Percentiles rank a stretch among this genome's conserved stretches.
phyloP scores from a whole-genome alignment of 2,113 vertebrate genomes.

The Neodon shergylaensis region DNA sequence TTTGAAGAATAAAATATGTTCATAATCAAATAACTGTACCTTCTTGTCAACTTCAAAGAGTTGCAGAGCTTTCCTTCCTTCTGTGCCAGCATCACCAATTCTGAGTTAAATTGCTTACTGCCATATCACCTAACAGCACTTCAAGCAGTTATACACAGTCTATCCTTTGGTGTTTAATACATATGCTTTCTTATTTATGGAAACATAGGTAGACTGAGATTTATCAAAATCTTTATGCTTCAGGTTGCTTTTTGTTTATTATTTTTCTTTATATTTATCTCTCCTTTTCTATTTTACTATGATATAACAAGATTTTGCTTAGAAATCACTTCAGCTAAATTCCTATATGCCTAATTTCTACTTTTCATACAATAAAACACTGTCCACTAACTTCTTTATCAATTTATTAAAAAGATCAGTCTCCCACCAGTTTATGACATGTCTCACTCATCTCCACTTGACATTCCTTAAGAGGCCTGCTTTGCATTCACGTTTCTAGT shows the following conservation, averaged over 20 bases:
- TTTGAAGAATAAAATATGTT: background rate
- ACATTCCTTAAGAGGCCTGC: background rate
- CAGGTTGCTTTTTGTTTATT: background rate
- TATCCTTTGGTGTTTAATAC: background rate
- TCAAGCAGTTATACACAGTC: background rate
- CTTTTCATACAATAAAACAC: background rate
- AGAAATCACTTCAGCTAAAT: background rate
- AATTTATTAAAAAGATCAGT: background rate
- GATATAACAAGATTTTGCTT: background rate
- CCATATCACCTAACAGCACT: background rate
- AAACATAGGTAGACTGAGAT: background rate
- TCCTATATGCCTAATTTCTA: background rate
- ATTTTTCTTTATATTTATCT: background rate
- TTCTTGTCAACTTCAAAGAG: background rate
- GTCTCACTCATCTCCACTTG: background rate
- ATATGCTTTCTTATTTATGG: background rate
- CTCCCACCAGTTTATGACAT: background rate
- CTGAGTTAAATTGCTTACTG: too few relatives aligned
- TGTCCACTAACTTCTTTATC: background rate
- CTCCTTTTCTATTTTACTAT: background rate
- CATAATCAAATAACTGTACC: background rate
- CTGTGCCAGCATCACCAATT: background rate
- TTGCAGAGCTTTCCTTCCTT: background rate
- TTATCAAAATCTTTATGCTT: background rate
- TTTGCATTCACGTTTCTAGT: background rate